phyloP scores from a whole-genome alignment of 2,113 vertebrate genomes.

The Tachysurus fulvidraco region DNA sequence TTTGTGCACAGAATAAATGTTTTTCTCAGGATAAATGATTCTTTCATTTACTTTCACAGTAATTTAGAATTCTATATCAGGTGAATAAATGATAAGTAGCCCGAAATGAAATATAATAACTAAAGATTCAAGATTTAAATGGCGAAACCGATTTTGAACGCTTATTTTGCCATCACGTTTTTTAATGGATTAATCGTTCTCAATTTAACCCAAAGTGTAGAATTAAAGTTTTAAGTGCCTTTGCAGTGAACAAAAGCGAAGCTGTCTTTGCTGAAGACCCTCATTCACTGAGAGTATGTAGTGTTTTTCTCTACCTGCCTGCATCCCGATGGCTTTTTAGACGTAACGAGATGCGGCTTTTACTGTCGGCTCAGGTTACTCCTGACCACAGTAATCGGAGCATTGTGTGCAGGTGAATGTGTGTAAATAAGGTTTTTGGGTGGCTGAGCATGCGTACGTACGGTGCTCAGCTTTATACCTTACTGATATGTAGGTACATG shows the following conservation, averaged over 20 bases:
- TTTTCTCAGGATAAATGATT: background rate
- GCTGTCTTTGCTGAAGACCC: background rate
- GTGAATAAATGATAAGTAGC: background rate
- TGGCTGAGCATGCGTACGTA: background rate
- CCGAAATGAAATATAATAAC: no score
- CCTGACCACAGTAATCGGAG: background rate
- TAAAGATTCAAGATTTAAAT: background rate
- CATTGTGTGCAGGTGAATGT: background rate
- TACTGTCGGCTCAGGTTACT: conserved; percentile 7
- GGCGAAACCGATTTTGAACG: no score
- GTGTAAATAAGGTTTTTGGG: background rate
- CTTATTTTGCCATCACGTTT: no score
- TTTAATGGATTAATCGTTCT: no score
- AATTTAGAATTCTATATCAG: background rate
- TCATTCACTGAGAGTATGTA: background rate
- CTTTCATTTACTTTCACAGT: background rate
- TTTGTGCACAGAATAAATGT: background rate
- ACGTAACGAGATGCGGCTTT: background rate
- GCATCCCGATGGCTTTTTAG: background rate
- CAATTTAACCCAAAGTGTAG: no score
- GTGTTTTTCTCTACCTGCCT: background rate
- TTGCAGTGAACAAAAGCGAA: background rate
- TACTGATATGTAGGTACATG: background rate
- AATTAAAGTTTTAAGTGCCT: background rate
- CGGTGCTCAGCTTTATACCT: background rate